Evolutionary conservation across 1,140 invertebrate species (phyloP).

Genomic region (Piezodorus guildinii): DNA sequence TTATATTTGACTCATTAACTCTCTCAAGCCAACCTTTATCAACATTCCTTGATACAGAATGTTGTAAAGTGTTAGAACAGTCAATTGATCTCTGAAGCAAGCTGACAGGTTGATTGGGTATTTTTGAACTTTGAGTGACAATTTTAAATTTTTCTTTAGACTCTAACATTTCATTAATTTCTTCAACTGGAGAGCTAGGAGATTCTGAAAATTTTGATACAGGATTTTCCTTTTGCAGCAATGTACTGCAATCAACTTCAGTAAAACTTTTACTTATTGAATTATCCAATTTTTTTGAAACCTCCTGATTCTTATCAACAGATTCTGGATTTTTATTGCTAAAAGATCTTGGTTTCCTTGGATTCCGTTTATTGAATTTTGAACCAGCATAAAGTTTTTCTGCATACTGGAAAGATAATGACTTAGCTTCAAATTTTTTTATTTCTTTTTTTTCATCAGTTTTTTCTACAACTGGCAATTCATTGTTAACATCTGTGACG

Average conservation of each 20-base stretch:
- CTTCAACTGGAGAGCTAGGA: background rate
- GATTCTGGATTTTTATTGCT: conserved; percentile 17
- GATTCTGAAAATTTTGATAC: background rate
- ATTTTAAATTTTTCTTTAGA: conserved; percentile 19
- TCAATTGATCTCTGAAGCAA: conserved; percentile 34
- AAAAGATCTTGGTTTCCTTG: conserved; percentile 42
- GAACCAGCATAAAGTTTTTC: conserved; percentile 57
- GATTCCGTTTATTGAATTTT: conserved; percentile 58
- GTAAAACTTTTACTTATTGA: background rate
- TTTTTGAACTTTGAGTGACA: conserved; percentile 4
- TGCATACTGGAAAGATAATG: conserved; percentile 40
- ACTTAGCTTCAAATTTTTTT: conserved; percentile 32
- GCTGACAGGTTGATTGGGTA: conserved; percentile 26
- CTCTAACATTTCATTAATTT: background rate
- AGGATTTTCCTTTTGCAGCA: too few relatives aligned
- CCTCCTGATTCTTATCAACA: background rate
- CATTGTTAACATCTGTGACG: too few relatives aligned
- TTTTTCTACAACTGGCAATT: background rate
- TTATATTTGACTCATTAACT: conserved; percentile 31
- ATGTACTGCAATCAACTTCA: background rate
- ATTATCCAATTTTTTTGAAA: too few relatives aligned
- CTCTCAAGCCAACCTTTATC: conserved; percentile 44
- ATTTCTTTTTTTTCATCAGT: conserved; percentile 31
- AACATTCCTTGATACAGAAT: conserved; percentile 34
- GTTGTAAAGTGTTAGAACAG: conserved; percentile 28